Conservation (phyloP, 2,797 vertebrate species). For the Pangasius macronema region DNA sequence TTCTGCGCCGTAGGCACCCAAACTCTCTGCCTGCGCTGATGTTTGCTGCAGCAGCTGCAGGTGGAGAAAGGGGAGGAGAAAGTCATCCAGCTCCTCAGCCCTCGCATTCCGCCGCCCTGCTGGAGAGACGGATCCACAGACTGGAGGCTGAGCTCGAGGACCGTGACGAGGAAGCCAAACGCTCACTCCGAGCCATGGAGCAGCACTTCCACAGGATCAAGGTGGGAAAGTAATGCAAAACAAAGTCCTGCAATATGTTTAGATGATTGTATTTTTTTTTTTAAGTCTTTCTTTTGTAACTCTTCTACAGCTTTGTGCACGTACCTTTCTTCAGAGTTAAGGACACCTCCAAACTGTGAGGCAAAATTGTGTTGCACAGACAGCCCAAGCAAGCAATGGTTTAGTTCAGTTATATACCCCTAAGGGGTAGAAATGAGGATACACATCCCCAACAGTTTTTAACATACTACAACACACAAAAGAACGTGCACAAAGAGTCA, state of each 20-base stretch:
- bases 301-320: neutral
- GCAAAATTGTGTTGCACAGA: neutral
- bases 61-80: constrained; percentile 26
- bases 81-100: constrained; percentile 21
- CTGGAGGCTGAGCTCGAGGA: constrained; percentile 89
- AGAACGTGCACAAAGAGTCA: neutral
- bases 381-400: neutral
- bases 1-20: constrained; percentile 83
- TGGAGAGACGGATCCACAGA: constrained; percentile 85
- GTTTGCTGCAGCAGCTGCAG: constrained; percentile 81
- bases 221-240: constrained; percentile 66
- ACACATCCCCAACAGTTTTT: neutral
- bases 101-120: constrained; percentile 71
- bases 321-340: neutral
- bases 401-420: neutral
- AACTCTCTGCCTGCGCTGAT: constrained; percentile 92
- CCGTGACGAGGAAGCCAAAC: constrained; percentile 88
- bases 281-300: neutral
- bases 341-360: neutral
- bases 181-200: constrained; percentile 86
- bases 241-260: neutral
- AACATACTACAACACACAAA: neutral
- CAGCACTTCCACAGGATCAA: constrained; percentile 90
- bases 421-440: neutral
- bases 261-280: neutral